Evolutionary conservation across 2,113 vertebrate genomes (phyloP), one percentile per base, ranked within the genome.

Genomic region (Procavia capensis): DNA sequence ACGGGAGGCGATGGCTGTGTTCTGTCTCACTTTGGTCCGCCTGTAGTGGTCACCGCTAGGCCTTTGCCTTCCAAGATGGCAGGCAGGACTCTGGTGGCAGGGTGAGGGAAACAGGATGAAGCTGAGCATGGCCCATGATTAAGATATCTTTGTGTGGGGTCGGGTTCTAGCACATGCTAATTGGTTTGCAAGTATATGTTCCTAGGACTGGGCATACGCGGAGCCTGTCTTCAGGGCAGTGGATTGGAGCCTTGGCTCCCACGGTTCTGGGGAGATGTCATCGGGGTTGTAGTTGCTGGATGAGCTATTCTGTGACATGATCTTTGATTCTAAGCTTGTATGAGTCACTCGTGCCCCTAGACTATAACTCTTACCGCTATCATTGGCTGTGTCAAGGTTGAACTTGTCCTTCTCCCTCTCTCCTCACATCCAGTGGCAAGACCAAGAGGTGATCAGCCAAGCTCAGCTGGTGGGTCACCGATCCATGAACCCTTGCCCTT

Each of bases 401-500:
- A n/a, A 20, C 74, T 96, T 92, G 79, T 94, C 90, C 90, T 45
- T 63, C 39, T 91, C 94, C 24, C 10, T 41, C 0, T 79, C 88
- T 82, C 34, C 83, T 39, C 31, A 6, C 93, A 41, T 14, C 1
- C 96, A 98, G 98, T 99, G 98, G 98, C 97, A 66, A 0, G 41
- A 85, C 3, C 93, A 95, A 91, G 93, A 98, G 39, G 98, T 93
- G 16, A 61, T 99, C 82, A 36, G 70, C n/a, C 91, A 54, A 14
- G 98, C 98, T 0, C 98, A 94, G 78, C 96, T 98, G 92, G 76
- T 94, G 10, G 97, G 47, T 66, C 97, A 98, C 85, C 97, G 98
- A 5, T 98, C 98, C 61, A 99, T 99, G 98, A 99, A 98, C 92
- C 98, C 98, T 0, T 98, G 98, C 91, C 98, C 98, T 0, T 78